phyloP scores from a whole-genome alignment of 2,888 invertebrate species.

The Drosophila nr. fundita region DNA sequence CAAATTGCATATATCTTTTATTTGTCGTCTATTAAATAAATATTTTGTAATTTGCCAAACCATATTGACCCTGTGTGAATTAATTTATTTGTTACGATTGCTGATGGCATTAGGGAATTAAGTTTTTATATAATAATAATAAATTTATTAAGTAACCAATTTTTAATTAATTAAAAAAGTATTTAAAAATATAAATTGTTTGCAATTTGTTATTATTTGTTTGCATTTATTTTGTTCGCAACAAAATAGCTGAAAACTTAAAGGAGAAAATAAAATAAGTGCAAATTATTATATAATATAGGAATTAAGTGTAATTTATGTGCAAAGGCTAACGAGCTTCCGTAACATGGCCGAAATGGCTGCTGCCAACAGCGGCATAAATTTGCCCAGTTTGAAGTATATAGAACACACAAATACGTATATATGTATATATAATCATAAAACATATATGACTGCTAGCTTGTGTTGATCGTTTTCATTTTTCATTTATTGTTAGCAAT shows the following conservation, averaged over 20 bases:
- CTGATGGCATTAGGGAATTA: neutral
- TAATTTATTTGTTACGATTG: neutral
- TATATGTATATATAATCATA: neutral
- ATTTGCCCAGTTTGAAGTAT: constrained; percentile 21
- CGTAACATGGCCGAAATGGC: constrained; percentile 6
- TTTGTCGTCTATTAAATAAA: neutral
- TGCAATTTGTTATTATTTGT: neutral
- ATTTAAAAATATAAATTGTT: neutral
- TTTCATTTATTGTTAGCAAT: constrained; percentile 49
- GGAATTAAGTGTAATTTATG: neutral
- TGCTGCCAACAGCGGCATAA: constrained; percentile 6
- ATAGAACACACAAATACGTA: constrained; percentile 13
- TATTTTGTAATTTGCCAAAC: neutral
- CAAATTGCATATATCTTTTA: neutral
- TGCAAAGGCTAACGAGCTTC: constrained; percentile 26
- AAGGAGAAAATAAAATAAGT: neutral
- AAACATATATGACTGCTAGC: constrained; percentile 4
- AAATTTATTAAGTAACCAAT: neutral
- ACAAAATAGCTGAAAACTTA: neutral
- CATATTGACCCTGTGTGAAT: neutral
- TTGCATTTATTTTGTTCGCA: neutral
- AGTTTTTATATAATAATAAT: neutral
- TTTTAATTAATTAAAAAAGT: neutral
- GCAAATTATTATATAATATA: neutral
- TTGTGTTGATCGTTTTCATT: constrained; percentile 32